Percentiles rank a stretch among this genome's conserved stretches.
Conservation (phyloP, 2,113 vertebrate species). For the Cyprinodon tularosa region DNA sequence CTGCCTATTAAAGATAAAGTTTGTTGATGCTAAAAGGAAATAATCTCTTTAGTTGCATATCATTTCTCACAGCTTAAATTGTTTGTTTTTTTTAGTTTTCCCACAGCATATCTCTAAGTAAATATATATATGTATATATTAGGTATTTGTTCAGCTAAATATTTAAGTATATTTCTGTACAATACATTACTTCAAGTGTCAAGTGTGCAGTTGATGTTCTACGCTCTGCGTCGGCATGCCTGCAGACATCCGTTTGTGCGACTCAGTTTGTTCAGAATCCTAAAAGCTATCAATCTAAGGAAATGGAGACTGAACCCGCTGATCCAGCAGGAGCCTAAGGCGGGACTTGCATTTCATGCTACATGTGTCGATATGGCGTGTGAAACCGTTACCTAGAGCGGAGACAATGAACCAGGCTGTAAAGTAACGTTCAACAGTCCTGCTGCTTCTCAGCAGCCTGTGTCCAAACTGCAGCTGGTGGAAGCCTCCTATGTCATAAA, state of each 20-base stretch:
- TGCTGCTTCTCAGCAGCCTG: constrained; percentile 21
- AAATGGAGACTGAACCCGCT: constrained; percentile 22
- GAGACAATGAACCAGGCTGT: constrained; percentile 24
- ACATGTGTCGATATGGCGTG: constrained; percentile 21
- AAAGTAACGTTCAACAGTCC: constrained; percentile 9
- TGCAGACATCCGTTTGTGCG: constrained; percentile 29
- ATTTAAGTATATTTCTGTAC: constrained; percentile 69
- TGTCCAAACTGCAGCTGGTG: constrained; percentile 48
- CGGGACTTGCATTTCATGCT: constrained; percentile 42
- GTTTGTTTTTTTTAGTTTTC: constrained; percentile 12
- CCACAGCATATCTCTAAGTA: constrained; percentile 34
- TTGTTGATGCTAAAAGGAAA: constrained; percentile 68
- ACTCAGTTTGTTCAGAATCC: constrained; percentile 31
- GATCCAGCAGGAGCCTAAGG: constrained; percentile 25
- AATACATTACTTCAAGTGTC: constrained; percentile 38
- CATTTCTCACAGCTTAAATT: constrained; percentile 48
- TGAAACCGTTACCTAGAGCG: constrained; percentile 12
- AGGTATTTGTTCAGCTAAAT: constrained; percentile 58
- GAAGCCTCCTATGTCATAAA: constrained; percentile 39
- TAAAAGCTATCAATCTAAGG: constrained; percentile 43
- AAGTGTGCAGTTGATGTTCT: constrained; percentile 43
- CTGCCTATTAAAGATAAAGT: constrained; percentile 39
- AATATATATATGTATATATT: constrained; percentile 48
- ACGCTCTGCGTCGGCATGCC: constrained; percentile 48
- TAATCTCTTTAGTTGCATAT: constrained; percentile 59